Percentiles rank a stretch among this genome's conserved stretches.
Evolutionary conservation across 2,888 invertebrate species (phyloP).

Genomic region (Acanthosoma haemorrhoidale): DNA sequence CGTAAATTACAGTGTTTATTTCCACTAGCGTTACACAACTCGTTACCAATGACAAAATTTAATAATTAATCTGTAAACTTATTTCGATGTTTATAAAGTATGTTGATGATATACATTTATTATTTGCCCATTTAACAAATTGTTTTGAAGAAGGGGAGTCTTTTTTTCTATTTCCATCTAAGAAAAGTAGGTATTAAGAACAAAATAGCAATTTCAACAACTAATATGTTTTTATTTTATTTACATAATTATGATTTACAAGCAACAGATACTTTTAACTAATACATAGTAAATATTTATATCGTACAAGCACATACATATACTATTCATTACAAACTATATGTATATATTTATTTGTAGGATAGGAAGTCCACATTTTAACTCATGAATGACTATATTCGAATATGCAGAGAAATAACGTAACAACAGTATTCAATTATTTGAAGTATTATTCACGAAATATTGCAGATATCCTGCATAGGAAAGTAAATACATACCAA

Average conservation of each 20-base stretch:
- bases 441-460: not conserved
- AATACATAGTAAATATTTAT: constrained; percentile 22
- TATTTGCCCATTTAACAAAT: no score
- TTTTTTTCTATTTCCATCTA: no score
- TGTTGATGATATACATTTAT: no score
- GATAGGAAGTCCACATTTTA: constrained; percentile 20
- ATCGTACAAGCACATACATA: constrained; percentile 22
- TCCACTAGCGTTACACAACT: no score
- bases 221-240: constrained; percentile 19
- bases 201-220: not conserved
- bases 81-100: no score
- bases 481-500: not conserved
- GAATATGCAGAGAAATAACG: not conserved
- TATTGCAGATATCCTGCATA: not conserved
- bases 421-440: not conserved
- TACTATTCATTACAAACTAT: constrained; percentile 11
- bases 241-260: constrained; percentile 16
- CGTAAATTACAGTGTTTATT: no score
- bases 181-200: no score
- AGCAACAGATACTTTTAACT: constrained; percentile 21
- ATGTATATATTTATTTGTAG: not conserved
- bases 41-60: no score
- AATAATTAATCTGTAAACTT: no score
- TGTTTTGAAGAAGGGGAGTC: no score
- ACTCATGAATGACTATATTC: not conserved